Evolutionary conservation across 2,797 vertebrate genomes (phyloP), one percentile per base, ranked within the genome.

Genomic region (Phrynocephalus guinanensis): DNA sequence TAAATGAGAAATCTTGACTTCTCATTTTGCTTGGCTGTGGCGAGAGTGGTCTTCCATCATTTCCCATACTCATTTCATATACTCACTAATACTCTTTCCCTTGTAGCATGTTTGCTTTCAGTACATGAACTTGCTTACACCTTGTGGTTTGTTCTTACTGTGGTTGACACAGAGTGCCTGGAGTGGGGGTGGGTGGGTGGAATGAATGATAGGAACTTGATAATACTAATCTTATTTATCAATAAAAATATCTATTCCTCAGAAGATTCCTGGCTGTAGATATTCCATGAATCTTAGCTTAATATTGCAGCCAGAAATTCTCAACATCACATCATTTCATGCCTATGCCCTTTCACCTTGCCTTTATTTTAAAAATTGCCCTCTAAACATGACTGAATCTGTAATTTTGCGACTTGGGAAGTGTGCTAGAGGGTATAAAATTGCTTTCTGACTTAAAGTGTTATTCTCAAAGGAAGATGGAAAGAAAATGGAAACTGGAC

Each of bases 191-290:
- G 33, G 33, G 33, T 33, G 33, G 33, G 72, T 3, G n/a, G 84
- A 20, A 16, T 24, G 11, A 67, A 73, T 66, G 28, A 77, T 50
- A 63, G 68, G 50, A 18, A 67, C 24, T 50, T 84, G 48, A 72
- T 79, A 68, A 83, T 26, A 76, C 76, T 60, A 78, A 63, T 63
- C 89, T 89, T 80, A 80, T 90, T 82, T 76, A 71, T 76, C 16
- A 77, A 75, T 71, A 70, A 82, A 20, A 80, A 85, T 44, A 44
- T 90, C 71, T 63, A 79, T 91, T 88, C 77, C 68, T 11, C n/a
- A 50, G 33, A 88, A 70, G 82, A 86, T 86, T 60, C 30, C 24
- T 80, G 67, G 24, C 30, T n/a, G 15, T 56, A 13, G 9, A 79
- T 86, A 60, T 26, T 79, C 30, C 56, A 28, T 79, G 48, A 71